phyloP scores from a whole-genome alignment of 1,140 invertebrate genomes.

The Ooceraea biroi region DNA sequence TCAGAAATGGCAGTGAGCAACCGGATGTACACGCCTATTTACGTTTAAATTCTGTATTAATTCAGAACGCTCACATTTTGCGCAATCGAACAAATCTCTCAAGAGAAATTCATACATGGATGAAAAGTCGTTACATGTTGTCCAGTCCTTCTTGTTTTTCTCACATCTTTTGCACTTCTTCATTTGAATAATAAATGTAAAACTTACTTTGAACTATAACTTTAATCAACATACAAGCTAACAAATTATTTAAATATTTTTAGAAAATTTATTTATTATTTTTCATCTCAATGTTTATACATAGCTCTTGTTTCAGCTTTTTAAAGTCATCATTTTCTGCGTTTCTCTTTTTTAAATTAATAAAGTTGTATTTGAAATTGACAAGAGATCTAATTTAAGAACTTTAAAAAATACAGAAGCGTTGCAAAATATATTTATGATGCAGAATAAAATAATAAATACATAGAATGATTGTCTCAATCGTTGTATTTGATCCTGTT shows the following conservation, averaged over 20 bases:
- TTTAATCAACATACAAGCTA: not conserved
- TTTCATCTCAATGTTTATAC: not conserved
- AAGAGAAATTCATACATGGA: not conserved
- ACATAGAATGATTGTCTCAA: not conserved
- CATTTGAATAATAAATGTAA: not conserved
- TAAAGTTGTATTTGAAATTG: not conserved
- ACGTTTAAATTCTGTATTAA: constrained; percentile 53
- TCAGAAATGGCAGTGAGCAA: constrained; percentile 51
- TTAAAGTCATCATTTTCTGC: not conserved
- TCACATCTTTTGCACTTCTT: not conserved
- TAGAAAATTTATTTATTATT: not conserved
- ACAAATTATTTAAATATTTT: not conserved
- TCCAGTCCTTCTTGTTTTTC: not conserved
- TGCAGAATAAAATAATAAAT: not conserved
- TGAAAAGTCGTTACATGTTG: not conserved
- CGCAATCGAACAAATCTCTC: constrained; percentile 35
- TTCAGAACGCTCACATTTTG: constrained; percentile 41
- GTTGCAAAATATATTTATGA: not conserved
- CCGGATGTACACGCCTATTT: constrained; percentile 56
- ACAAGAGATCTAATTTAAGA: not conserved
- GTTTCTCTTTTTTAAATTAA: not conserved
- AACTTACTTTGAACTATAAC: not conserved
- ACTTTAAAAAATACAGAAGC: not conserved
- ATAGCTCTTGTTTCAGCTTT: not conserved
- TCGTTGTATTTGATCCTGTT: constrained; percentile 26